Evolutionary conservation across 2,113 vertebrate genomes (phyloP), one percentile per base, ranked within the genome.

Genomic region (Xiphophorus hellerii): DNA sequence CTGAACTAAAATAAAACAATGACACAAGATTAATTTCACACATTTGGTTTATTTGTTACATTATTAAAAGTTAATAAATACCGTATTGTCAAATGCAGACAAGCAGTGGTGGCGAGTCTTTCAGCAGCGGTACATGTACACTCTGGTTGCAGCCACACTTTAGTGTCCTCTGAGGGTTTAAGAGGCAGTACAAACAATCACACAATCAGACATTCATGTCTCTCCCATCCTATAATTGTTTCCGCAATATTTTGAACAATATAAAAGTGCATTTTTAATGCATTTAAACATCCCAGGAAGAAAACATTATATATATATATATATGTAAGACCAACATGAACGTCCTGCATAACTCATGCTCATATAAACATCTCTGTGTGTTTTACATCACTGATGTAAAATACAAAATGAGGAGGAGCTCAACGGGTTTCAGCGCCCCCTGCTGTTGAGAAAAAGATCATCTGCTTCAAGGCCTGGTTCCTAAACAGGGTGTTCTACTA

Each of bases 31-130:
- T 61, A 71, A 83, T 44, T 87, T 89, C 90, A 90, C 83, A 88
- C 87, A 76, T 91, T 89, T 92, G 84, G 84, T 94, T 94, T 94
- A 93, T 94, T 94, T 89, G 66, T 86, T 75, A 62, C 71, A 84
- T 84, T 89, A 84, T 79, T 77, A 88, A 92, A 92, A 74, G 73
- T 76, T 85, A 77, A 90, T 88, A 85, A 91, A 91, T 83, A 87
- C 85, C 68, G 69, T 77, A 80, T 82, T 78, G 67, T 80, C 77
- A 85, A 84, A 93, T 87, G 86, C 85, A 88, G 89, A 90, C 71
- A 80, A 89, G 83, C 90, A 85, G 76, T 84, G 83, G 81, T 73
- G 67, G 69, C 69, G 73, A 80, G 85, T 87, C 84, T 79, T 62
- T 88, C 76, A 80, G 79, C 80, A 90, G 85, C 75, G 76, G 78